phyloP scores from a whole-genome alignment of 2,113 vertebrate species.

The Eptesicus fuscus region DNA sequence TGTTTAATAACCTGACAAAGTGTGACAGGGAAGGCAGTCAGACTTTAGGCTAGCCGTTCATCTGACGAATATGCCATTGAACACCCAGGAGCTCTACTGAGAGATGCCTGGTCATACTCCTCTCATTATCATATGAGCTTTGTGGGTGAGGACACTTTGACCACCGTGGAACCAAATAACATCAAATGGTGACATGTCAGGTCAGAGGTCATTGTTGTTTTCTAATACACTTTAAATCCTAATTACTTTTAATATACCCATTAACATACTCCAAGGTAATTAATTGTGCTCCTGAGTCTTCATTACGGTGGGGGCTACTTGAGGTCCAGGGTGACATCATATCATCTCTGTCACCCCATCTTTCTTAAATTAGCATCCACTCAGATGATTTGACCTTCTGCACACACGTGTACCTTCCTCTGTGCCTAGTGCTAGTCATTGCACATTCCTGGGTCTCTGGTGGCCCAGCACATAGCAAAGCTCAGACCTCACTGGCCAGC shows the following conservation, averaged over 20 bases:
- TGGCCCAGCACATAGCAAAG: neutral
- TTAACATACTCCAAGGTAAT: neutral
- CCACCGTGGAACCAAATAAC: neutral
- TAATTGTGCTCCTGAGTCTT: neutral
- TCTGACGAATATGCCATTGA: neutral
- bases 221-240: neutral
- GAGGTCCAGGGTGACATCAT: rapidly evolving
- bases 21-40: neutral
- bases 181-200: neutral
- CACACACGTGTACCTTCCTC: neutral
- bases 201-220: neutral
- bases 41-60: neutral
- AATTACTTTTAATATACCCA: neutral
- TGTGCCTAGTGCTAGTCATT: neutral
- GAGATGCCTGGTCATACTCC: neutral
- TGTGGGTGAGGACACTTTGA: neutral
- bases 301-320: neutral
- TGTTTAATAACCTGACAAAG: neutral
- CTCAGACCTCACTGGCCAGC: rapidly evolving
- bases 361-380: rapidly evolving
- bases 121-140: too few relatives aligned
- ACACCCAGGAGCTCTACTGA: neutral
- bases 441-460: neutral
- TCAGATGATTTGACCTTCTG: neutral
- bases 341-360: neutral